phyloP scores from a whole-genome alignment of 2,888 invertebrate species.

The Capitulum mitella region DNA sequence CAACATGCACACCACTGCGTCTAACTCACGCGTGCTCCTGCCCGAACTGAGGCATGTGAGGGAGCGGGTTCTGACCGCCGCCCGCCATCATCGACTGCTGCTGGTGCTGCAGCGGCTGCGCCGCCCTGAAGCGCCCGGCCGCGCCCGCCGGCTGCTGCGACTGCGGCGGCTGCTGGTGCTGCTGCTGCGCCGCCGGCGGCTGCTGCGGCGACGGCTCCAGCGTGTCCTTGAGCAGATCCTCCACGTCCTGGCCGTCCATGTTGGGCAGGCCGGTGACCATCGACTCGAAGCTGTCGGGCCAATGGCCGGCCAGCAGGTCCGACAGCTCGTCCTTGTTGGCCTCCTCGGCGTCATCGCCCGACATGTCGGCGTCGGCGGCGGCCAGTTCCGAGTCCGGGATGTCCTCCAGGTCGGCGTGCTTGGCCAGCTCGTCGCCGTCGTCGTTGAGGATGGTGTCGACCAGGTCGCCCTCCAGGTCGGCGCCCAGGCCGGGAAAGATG shows the following conservation, averaged over 20 bases:
- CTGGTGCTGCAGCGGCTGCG: not conserved
- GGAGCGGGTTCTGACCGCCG: not conserved
- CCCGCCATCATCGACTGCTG: not conserved
- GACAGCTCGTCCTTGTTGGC: conserved; percentile 19
- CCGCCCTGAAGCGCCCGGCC: not conserved
- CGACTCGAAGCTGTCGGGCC: conserved; percentile 5
- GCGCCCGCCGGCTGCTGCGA: conserved; percentile 8
- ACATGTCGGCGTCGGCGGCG: not conserved
- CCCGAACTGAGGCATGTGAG: not conserved
- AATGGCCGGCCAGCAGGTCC: not conserved
- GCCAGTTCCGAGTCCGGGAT: conserved; percentile 19
- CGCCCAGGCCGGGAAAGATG: conserved; percentile 57
- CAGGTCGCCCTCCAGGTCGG: conserved; percentile 58
- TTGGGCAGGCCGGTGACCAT: conserved; percentile 43
- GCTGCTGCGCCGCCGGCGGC: conserved; percentile 24
- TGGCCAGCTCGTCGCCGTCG: conserved; percentile 42
- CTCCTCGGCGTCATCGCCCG: not conserved
- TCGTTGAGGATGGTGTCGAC: conserved; percentile 62
- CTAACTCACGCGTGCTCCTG: conserved; percentile 17
- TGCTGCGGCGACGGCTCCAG: conserved; percentile 46
- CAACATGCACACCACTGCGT: no score
- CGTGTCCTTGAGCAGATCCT: conserved; percentile 84
- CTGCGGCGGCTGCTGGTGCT: conserved; percentile 24
- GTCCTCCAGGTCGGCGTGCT: conserved; percentile 16
- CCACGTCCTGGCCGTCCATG: conserved; percentile 78